A percentile compares a stretch with the other conserved stretches of the same genome.
phyloP scores from a whole-genome alignment of 2,888 invertebrate genomes.

The Polia nebulosa region DNA sequence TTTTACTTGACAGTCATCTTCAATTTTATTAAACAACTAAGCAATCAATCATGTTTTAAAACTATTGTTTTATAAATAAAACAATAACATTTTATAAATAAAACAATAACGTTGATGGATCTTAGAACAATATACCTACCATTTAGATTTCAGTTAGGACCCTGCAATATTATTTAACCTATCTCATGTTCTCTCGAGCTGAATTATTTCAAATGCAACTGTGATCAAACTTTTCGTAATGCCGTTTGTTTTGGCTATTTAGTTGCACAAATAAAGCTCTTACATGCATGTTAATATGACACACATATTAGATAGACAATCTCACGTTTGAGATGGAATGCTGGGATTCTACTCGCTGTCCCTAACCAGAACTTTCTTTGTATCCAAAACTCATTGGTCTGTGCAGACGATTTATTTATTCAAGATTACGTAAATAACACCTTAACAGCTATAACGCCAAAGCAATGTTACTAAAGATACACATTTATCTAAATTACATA shows the following conservation, averaged over 20 bases:
- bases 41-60: conserved; percentile 16
- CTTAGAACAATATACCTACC: background rate
- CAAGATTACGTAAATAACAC: no score
- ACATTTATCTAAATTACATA: no score
- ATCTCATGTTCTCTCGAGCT: background rate
- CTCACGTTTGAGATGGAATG: background rate
- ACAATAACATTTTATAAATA: conserved; percentile 1
- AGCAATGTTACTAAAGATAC: no score
- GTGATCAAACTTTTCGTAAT: background rate
- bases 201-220: background rate
- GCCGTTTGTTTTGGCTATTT: background rate
- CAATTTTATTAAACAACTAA: background rate
- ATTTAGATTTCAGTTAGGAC: background rate
- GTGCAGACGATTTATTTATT: no score
- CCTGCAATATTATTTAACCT: background rate
- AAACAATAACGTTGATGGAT: background rate
- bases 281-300: background rate
- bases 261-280: background rate
- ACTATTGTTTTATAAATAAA: conserved; percentile 12
- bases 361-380: no score
- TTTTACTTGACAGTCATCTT: background rate
- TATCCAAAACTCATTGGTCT: no score
- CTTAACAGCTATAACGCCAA: no score
- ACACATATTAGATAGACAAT: background rate
- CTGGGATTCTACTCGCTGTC: background rate